phyloP scores from a whole-genome alignment of 92 coral and sea anemone genomes.

The Actinostola sp. region DNA sequence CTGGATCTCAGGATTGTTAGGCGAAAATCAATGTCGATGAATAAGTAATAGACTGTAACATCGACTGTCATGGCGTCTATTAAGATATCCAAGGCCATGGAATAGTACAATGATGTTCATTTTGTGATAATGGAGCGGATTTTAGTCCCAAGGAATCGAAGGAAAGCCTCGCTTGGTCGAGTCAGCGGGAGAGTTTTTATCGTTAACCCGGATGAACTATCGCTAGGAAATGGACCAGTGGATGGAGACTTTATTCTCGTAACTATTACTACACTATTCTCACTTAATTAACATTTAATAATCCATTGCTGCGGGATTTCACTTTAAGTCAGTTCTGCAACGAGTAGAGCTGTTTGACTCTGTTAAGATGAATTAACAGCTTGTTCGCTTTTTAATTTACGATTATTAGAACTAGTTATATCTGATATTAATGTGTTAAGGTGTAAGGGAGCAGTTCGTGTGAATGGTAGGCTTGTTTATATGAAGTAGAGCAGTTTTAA shows the following conservation, averaged over 20 bases:
- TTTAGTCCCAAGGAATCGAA: slow-evolving; percentile 10
- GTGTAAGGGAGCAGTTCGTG: neutral
- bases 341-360: too few relatives aligned
- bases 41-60: slow-evolving; percentile 27
- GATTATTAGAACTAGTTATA: too few relatives aligned
- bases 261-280: slow-evolving; percentile 22
- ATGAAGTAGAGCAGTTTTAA: neutral
- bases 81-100: neutral
- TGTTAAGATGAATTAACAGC: too few relatives aligned
- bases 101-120: neutral
- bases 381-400: too few relatives aligned
- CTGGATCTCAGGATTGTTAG: slow-evolving; percentile 10
- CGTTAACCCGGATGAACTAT: slow-evolving; percentile 53
- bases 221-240: slow-evolving; percentile 50
- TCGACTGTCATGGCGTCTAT: slow-evolving; percentile 3
- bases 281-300: neutral
- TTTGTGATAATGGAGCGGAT: slow-evolving; percentile 37
- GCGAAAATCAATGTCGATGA: slow-evolving; percentile 14
- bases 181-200: slow-evolving; percentile 71
- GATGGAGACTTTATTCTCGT: slow-evolving; percentile 82
- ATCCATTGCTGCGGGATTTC: too few relatives aligned
- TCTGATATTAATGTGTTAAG: neutral
- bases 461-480: neutral
- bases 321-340: neutral
- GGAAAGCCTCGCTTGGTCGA: slow-evolving; percentile 15